A percentile compares a stretch with the other conserved stretches of the same genome.
Evolutionary conservation across 2,888 invertebrate species (phyloP).

Genomic region (Meghimatium bilineatum): DNA sequence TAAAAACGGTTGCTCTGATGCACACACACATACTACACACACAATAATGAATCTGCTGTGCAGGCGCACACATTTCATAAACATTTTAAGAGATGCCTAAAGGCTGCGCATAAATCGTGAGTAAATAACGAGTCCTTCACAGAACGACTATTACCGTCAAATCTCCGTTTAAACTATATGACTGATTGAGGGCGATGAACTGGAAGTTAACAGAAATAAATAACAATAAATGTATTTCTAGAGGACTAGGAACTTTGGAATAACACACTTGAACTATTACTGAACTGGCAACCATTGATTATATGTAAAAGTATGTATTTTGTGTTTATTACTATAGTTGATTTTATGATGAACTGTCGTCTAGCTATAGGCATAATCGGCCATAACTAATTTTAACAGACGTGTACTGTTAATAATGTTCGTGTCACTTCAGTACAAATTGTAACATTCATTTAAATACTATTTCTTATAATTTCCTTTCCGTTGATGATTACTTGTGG

Average conservation of each 20-base stretch:
- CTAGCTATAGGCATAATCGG: too few relatives aligned
- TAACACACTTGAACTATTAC: not conserved
- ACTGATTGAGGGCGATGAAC: not conserved
- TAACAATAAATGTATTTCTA: not conserved
- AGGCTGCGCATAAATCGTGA: conserved; percentile 16
- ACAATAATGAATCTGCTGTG: not conserved
- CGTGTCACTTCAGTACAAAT: too few relatives aligned
- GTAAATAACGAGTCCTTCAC: conserved; percentile 2
- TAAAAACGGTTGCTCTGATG: too few relatives aligned
- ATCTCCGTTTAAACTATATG: not conserved
- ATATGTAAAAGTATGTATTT: not conserved
- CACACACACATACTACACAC: not conserved
- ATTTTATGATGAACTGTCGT: too few relatives aligned
- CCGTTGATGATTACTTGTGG: too few relatives aligned
- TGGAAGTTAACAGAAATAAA: not conserved
- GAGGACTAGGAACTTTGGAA: not conserved
- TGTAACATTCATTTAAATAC: too few relatives aligned
- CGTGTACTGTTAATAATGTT: too few relatives aligned
- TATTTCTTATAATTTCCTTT: too few relatives aligned
- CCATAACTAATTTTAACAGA: too few relatives aligned
- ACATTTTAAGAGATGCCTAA: conserved; percentile 6
- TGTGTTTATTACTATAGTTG: not conserved
- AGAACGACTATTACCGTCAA: conserved; percentile 9
- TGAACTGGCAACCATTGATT: not conserved
- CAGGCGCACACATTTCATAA: not conserved